Base-by-base conservation (phyloP, 1,140 invertebrate species). In the Cotesia vestalis region DNA sequence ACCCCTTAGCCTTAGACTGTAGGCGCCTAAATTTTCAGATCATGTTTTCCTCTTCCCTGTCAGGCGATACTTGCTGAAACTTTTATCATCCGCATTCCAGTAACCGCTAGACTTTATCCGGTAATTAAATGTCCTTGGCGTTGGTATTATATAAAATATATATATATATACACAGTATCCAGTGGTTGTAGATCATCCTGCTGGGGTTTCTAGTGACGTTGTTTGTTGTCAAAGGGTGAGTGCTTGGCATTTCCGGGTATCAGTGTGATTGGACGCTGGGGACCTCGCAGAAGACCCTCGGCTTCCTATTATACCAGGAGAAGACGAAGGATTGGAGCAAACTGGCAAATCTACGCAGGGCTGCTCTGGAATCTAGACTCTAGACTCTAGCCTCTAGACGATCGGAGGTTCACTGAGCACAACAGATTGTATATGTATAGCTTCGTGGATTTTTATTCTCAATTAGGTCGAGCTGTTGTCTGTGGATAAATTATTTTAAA, bases 301-400 rank as follows among this genome's bases (percentile, higher is more conserved):
- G 40, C 17, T 66, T 66, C 64, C 64, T 66, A 66, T 53, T 4
- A 46, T 17, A 66, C 53, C 46, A 66, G 64, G 64, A 27, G 46
- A 66, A 27, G 51, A 66, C 12, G 20, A 53, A 2, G 17, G 17
- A 46, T 4, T 51, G 38, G 63, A 66, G 38, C 38, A 46, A 17
- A 6, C 14, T n/a, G 35, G 14, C 8, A 12, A 14, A 66, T 11
- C 17, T 17, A n/a, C 55, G 20, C 14, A 3, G 35, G 14, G n/a
- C 9, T 66, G 36, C 40, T 11, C 3, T 11, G 40, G 40, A 46
- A 46, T 46, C 27, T 46, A 46, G 6, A 46, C 11, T 46, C 5
- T 46, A 27, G 27, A 27, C 27, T 46, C 27, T 46, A 46, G 1
- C 5, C 11, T 46, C 5, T 46, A 27, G 27, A 27, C 27, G 27